Evolutionary conservation across 2,888 invertebrate species (phyloP), one percentile per base, ranked within the genome.

Genomic region (Lasiommata megera): DNA sequence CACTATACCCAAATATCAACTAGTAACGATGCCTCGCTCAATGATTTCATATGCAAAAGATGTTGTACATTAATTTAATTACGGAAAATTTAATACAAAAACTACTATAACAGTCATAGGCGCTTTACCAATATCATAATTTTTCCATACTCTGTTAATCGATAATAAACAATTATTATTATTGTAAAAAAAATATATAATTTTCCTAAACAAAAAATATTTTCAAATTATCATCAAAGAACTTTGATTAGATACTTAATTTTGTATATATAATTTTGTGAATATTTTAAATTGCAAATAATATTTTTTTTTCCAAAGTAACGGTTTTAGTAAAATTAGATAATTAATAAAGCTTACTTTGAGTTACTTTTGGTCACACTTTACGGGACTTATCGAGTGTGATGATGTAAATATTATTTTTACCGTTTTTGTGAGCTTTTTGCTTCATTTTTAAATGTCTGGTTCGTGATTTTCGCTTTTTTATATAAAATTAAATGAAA

Each of bases 161-260:
- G 3, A 23, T 23, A 23, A 12, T 14, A 37, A 12, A 7, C 2
- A 36, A n/a, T n/a, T n/a, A 12, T 36, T n/a, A 36, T 36, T 12
- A 16, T 38, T 17, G 8, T 40, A 6, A 40, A 40, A 14, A 14
- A 9, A 16, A 41, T n/a, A n/a, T n/a, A 8, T 9, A 8, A 44
- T 34, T 29, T 47, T 47, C 16, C 31, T n/a, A n/a, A n/a, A 47
- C 31, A 31, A 31, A 44, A 14, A 34, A 1, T 5, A 1, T 1
- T 11, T 12, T 18, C 3, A 28, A 14, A 16, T 16, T 6, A 46
- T 29, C 9, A 12, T 16, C 84, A 85, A 84, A 83, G 85, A 88
- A 84, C 79, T 86, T 85, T 81, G 81, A 85, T 79, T 79, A 79
- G 80, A n/a, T n/a, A n/a, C n/a, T n/a, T 77, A 69, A 70, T 67